These are phyloP conservation scores for Periphyllus acericola DNA, from an alignment of 2,888 invertebrate species.

Conservation along the genomic window DNA sequence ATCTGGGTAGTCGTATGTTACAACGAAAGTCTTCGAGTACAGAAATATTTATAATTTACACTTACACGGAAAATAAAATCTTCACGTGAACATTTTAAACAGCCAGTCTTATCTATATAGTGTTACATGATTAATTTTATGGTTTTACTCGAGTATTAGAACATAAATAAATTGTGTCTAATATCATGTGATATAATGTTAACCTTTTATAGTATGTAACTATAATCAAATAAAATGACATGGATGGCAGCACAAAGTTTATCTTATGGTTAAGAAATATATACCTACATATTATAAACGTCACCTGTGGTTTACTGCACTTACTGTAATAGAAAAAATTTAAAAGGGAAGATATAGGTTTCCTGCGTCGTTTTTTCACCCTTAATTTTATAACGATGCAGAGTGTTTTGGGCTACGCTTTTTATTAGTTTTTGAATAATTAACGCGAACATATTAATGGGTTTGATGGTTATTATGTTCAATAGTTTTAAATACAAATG, in stretches of 20 bases:
- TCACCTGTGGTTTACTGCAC: constrained; percentile 50
- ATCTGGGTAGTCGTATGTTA: too few relatives aligned
- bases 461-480: too few relatives aligned
- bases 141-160: too few relatives aligned
- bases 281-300: background rate
- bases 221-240: constrained; percentile 52
- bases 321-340: constrained; percentile 37
- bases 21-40: too few relatives aligned
- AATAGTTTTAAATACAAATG: too few relatives aligned
- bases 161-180: too few relatives aligned
- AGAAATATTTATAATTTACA: too few relatives aligned
- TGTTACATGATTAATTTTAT: too few relatives aligned
- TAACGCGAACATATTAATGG: background rate
- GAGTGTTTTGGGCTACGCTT: background rate
- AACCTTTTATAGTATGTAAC: constrained; percentile 29
- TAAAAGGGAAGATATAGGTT: background rate
- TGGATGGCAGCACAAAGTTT: constrained; percentile 27
- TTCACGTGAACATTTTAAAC: too few relatives aligned
- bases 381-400: constrained; percentile 5
- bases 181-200: background rate
- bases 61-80: too few relatives aligned
- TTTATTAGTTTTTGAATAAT: background rate
- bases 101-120: too few relatives aligned
- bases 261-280: constrained; percentile 45
- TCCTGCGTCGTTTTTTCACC: background rate